Percentiles rank a stretch among this genome's conserved stretches.
phyloP scores from a whole-genome alignment of 64 coral and sea anemone species.

The Dendronephthya gigantea region DNA sequence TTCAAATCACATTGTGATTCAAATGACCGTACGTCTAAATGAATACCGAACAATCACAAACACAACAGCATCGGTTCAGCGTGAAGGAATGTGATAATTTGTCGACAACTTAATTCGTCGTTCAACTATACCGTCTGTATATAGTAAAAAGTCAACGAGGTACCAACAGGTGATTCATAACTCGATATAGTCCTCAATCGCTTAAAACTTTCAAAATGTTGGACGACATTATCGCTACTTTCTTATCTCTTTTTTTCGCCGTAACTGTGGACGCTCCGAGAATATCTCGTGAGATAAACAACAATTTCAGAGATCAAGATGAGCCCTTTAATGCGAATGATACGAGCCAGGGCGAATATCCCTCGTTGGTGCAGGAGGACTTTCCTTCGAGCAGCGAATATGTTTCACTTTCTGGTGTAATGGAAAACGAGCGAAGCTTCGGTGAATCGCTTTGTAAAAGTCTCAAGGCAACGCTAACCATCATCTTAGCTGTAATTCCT shows the following conservation, averaged over 20 bases:
- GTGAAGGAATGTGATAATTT: no score
- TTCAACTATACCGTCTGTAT: no score
- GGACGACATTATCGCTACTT: neutral
- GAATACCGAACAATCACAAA: no score
- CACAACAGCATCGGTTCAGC: no score
- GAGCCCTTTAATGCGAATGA: neutral
- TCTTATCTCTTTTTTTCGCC: neutral
- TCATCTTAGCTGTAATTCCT: conserved; percentile 9
- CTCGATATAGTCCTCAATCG: no score
- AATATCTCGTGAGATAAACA: neutral
- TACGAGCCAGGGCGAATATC: conserved; percentile 1
- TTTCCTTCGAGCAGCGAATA: neutral
- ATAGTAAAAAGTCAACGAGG: no score
- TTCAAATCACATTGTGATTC: no score
- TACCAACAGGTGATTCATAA: no score
- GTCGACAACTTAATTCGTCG: no score
- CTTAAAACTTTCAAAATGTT: neutral
- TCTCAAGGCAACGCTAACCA: conserved; percentile 8
- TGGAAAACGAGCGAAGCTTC: neutral
- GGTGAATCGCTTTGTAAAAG: neutral
- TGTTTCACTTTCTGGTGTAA: neutral
- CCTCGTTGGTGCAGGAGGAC: neutral
- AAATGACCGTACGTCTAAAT: no score
- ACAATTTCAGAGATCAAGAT: neutral
- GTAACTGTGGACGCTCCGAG: neutral